Percentiles rank a stretch among this genome's conserved stretches.
Conservation (phyloP, 2,888 invertebrate genomes). For the Eupithecia subumbrata region DNA sequence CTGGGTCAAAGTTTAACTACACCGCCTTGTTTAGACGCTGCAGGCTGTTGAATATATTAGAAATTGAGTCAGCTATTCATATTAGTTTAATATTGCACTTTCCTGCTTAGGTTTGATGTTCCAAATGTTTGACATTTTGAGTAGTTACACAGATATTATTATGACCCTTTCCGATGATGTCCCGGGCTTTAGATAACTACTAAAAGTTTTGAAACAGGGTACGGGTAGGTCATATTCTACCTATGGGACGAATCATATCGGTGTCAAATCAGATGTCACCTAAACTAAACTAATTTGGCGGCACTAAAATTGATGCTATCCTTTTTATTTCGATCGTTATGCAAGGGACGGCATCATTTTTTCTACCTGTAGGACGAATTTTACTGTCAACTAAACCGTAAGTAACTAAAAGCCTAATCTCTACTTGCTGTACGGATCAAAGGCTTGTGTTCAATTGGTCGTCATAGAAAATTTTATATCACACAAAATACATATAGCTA, state of each 20-base stretch:
- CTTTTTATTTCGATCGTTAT: too few species aligned
- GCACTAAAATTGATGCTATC: too few species aligned
- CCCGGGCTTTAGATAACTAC: not conserved
- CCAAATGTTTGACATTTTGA: not conserved
- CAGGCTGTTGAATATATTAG: slow-evolving; percentile 1
- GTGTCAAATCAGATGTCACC: too few species aligned
- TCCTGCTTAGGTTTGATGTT: not conserved
- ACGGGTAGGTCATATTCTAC: too few species aligned
- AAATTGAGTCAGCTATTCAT: not conserved
- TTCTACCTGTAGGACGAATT: not conserved
- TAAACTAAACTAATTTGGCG: too few species aligned
- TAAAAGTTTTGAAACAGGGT: not conserved
- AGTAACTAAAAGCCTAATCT: not conserved
- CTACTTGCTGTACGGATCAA: not conserved
- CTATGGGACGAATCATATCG: too few species aligned
- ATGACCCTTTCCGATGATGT: not conserved
- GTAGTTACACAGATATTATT: not conserved
- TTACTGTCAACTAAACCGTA: not conserved
- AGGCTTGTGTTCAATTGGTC: not conserved
- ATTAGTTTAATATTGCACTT: not conserved
- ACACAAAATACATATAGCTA: not conserved
- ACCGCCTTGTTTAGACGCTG: slow-evolving; percentile 32
- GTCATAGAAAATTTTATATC: not conserved
- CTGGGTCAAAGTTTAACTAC: slow-evolving; percentile 55
- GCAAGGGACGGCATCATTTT: too few species aligned